These are phyloP conservation scores for Tautogolabrus adspersus DNA, from an alignment of 2,113 vertebrate genomes.

Conservation along the genomic window DNA sequence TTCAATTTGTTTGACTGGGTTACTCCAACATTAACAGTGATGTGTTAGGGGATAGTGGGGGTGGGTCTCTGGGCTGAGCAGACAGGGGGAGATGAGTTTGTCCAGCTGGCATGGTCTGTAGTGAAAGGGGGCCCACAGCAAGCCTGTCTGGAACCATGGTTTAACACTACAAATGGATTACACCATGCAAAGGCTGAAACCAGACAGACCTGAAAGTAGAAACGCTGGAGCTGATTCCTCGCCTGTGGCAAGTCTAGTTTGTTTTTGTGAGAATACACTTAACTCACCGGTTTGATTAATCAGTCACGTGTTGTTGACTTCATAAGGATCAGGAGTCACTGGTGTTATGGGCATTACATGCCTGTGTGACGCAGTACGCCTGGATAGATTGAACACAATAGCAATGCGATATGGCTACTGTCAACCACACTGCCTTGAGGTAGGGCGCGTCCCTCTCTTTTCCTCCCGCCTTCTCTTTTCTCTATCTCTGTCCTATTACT, in stretches of 20 bases:
- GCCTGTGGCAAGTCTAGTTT: neutral
- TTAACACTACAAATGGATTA: slow-evolving; percentile 65
- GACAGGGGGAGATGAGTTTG: slow-evolving; percentile 67
- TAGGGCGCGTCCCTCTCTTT: slow-evolving; percentile 70
- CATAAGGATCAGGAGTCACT: slow-evolving; percentile 52
- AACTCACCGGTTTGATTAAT: slow-evolving; percentile 41
- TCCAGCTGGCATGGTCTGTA: slow-evolving; percentile 72
- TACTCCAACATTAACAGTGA: slow-evolving; percentile 57
- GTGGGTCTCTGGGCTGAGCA: slow-evolving; percentile 31
- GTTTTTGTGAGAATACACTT: slow-evolving; percentile 32
- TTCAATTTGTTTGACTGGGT: slow-evolving; percentile 51
- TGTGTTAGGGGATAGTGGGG: slow-evolving; percentile 53
- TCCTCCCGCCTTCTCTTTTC: slow-evolving; percentile 11
- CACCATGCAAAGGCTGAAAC: slow-evolving; percentile 52
- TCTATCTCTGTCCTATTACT: slow-evolving; percentile 38
- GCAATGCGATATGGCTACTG: slow-evolving; percentile 74
- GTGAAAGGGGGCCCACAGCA: slow-evolving; percentile 43
- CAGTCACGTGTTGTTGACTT: slow-evolving; percentile 64
- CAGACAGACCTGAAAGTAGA: slow-evolving; percentile 64
- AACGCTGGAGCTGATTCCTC: slow-evolving; percentile 2
- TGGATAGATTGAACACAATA: slow-evolving; percentile 51
- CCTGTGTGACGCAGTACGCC: slow-evolving; percentile 60
- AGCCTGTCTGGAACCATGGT: slow-evolving; percentile 57
- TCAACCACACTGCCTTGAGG: slow-evolving; percentile 73
- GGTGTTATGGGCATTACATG: slow-evolving; percentile 56